phyloP scores from a whole-genome alignment of 2,888 invertebrate genomes.

The Dryomyza anilis region DNA sequence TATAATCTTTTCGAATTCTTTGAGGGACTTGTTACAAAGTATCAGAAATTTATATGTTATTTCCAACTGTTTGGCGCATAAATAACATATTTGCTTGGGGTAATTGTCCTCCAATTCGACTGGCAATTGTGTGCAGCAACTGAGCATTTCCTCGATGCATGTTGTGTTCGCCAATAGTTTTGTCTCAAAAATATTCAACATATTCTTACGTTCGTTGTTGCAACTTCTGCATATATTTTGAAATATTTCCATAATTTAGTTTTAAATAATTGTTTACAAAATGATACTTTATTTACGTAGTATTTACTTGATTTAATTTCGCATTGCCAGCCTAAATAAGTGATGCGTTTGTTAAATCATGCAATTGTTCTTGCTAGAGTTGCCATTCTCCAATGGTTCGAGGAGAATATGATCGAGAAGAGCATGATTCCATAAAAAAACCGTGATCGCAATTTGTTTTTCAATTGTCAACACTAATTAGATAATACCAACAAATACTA shows the following conservation, averaged over 20 bases:
- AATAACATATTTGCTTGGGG: slow-evolving; percentile 50
- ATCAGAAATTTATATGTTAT: slow-evolving; percentile 47
- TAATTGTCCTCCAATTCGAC: slow-evolving; percentile 39
- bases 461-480: no score
- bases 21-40: slow-evolving; percentile 43
- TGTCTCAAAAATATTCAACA: slow-evolving; percentile 37
- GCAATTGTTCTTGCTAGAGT: no score
- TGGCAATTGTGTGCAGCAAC: slow-evolving; percentile 31
- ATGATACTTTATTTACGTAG: neutral
- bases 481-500: no score
- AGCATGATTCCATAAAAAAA: no score
- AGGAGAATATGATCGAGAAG: no score
- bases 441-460: no score
- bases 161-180: neutral
- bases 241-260: slow-evolving; percentile 44
- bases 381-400: no score
- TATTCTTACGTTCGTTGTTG: slow-evolving; percentile 42
- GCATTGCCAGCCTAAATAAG: no score
- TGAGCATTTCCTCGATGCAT: slow-evolving; percentile 26
- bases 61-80: slow-evolving; percentile 46
- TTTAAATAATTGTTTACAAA: no score
- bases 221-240: slow-evolving; percentile 45
- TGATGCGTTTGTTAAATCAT: no score
- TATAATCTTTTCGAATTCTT: slow-evolving; percentile 42
- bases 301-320: no score